A percentile compares a stretch with the other conserved stretches of the same genome.
Conservation (phyloP, 1,140 invertebrate genomes). For the Heliconius himera region DNA sequence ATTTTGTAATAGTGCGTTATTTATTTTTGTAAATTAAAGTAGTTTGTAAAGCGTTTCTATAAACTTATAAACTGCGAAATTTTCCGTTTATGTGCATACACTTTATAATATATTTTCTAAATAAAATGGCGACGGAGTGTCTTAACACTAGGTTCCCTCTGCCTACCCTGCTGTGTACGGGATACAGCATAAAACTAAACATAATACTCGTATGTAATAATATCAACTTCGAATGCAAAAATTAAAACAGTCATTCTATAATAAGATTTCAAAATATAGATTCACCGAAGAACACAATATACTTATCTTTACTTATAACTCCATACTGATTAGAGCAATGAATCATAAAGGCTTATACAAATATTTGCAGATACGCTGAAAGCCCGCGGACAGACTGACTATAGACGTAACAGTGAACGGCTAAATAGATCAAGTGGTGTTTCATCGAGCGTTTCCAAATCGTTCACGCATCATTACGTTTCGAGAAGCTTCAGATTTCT, state of each 20-base stretch:
- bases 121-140: too few species aligned
- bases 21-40: background rate
- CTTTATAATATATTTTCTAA: conserved; percentile 7
- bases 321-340: background rate
- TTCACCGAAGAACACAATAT: background rate
- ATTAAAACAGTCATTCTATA: too few species aligned
- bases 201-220: too few species aligned
- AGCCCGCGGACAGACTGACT: conserved; percentile 27
- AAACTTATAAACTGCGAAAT: background rate
- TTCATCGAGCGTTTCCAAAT: conserved; percentile 52
- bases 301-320: background rate
- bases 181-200: too few species aligned
- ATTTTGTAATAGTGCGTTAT: background rate
- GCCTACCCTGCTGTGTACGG: too few species aligned
- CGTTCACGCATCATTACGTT: conserved; percentile 59
- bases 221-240: too few species aligned
- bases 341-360: conserved; percentile 29
- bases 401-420: conserved; percentile 51
- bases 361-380: conserved; percentile 36
- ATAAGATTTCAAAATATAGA: too few species aligned
- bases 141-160: too few species aligned
- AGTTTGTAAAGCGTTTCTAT: background rate
- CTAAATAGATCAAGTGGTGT: conserved; percentile 60
- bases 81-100: background rate
- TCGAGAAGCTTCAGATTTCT: conserved; percentile 39